Conservation (phyloP, 2,113 vertebrate genomes). For the Pterocles orientalis region DNA sequence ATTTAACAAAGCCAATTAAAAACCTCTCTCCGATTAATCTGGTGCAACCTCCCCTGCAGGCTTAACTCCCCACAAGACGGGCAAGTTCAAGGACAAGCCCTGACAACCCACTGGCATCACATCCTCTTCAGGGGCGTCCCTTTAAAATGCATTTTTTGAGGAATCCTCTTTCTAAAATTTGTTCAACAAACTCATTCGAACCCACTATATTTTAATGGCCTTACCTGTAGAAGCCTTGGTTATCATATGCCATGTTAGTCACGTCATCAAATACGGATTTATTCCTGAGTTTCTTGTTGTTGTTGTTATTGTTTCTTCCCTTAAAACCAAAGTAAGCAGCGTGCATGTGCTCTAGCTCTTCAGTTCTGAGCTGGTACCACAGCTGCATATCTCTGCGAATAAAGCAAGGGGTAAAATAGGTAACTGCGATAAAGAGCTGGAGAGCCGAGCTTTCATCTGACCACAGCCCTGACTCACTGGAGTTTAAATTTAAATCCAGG, state of each 20-base stretch:
- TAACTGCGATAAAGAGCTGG: neutral
- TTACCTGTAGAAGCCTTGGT: constrained; percentile 79
- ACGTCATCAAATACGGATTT: neutral
- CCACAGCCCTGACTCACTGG: neutral
- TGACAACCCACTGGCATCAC: neutral
- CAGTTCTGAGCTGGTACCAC: constrained; percentile 79
- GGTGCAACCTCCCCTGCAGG: neutral
- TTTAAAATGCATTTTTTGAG: neutral
- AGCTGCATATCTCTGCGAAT: constrained; percentile 78
- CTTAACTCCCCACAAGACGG: neutral
- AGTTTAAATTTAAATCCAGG: neutral
- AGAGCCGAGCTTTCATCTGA: neutral
- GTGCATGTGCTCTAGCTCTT: constrained; percentile 75
- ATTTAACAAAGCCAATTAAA: constrained; percentile 6
- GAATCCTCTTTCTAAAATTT: neutral
- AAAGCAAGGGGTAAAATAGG: neutral
- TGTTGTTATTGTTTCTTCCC: constrained; percentile 84
- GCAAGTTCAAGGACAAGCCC: neutral
- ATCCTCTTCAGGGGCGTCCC: neutral
- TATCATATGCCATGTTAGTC: constrained; percentile 64
- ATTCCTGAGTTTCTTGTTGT: constrained; percentile 72
- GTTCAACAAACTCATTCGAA: neutral
- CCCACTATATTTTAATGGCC: neutral
- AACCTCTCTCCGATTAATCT: neutral
- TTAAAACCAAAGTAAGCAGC: constrained; percentile 77